Base-by-base conservation (phyloP, 2,113 vertebrate genomes). In the Mustela nigripes region DNA sequence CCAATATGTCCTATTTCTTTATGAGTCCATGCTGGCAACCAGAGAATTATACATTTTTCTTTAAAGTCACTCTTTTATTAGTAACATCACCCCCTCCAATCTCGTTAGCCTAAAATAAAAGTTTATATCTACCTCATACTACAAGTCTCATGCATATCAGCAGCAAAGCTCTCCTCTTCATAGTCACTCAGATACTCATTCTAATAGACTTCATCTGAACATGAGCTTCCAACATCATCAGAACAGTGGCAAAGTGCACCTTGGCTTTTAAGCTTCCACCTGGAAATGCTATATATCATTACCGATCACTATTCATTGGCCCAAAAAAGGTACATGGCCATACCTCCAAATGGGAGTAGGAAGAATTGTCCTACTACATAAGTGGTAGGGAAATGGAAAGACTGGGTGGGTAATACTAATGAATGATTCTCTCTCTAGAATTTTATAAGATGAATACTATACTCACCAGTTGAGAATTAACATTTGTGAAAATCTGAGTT, bases 1-100 rank as follows among this genome's bases (percentile, higher is more conserved):
- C 18, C 36, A 78, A 24, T 7, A 71, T 50, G 36, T 26, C 15
- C 63, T 88, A 6, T 65, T 42, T 48, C 42, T 92, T 87, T 86
- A 74, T 74, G 39, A 53, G 31, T 94, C 18, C 39, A 67, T 93
- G 24, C 67, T 91, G 31, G 18, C 42, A 92, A 96, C 36, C 22
- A 95, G 60, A 93, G 86, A 94, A 95, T 56, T 62, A 85, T 11
- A 11, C 36, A 89, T 19, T 94, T 94, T 95, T 89, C 65, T 69
- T 11, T 83, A 67, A 87, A 89, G 24, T 93, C 33, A 83, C 11
- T 82, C 16, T 91, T 84, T 11, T n/a, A 62, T 48, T 76, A 53
- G 80, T 39, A 84, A 73, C 9, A 90, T 2, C 9, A 19, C 22
- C 11, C 26, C 7, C 53, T 19, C 21, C 53, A 74, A 71, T 81